phyloP scores from a whole-genome alignment of 1,140 invertebrate genomes.

The Lasaia peninsularis region DNA sequence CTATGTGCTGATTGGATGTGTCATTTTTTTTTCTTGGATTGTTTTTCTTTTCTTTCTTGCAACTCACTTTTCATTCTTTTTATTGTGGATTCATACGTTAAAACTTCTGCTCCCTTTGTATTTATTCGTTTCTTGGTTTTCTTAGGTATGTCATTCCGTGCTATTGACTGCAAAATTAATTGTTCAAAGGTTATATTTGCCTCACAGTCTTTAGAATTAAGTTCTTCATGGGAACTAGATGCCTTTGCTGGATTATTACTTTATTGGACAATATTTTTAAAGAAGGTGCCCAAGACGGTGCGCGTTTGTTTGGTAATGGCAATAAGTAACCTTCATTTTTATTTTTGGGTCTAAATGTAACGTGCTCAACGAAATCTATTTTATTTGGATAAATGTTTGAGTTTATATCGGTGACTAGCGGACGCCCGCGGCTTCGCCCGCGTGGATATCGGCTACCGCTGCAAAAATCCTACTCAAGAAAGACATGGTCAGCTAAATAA shows the following conservation, averaged over 20 bases:
- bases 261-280: not conserved
- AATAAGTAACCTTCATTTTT: not conserved
- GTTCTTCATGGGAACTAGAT: not conserved
- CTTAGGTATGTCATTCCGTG: constrained; percentile 10
- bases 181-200: not conserved
- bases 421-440: too few species aligned
- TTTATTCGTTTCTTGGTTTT: constrained; percentile 4
- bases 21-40: too few species aligned
- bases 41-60: not conserved
- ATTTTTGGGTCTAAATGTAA: not conserved
- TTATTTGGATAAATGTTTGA: too few species aligned
- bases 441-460: too few species aligned
- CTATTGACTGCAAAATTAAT: constrained; percentile 6
- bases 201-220: not conserved
- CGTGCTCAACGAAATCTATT: too few species aligned
- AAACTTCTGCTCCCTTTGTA: constrained; percentile 1
- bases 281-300: not conserved
- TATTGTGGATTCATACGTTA: not conserved
- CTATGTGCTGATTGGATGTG: too few species aligned
- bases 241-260: not conserved
- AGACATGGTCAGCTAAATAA: too few species aligned
- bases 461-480: too few species aligned
- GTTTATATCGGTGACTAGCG: too few species aligned
- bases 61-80: not conserved
- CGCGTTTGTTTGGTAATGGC: not conserved